Base-by-base conservation (phyloP, 2,888 invertebrate genomes). In the Dioctria linearis region DNA sequence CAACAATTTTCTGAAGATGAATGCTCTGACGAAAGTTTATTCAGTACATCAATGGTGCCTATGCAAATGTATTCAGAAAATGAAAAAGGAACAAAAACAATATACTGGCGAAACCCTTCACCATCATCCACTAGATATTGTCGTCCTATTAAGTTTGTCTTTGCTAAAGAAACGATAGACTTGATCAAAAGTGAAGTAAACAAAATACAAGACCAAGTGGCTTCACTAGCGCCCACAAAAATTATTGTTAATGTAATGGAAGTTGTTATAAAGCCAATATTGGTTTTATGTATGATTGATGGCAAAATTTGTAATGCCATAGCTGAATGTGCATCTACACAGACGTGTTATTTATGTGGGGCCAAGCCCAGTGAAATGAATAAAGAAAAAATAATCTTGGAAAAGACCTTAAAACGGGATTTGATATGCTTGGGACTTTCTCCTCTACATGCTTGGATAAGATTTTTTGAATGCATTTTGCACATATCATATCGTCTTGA, bases 101-200 rank as follows among this genome's bases (percentile, higher is more conserved):
- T 43, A 5, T 42, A 42, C 42, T 66, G 66, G 66, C 4, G 43
- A 66, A 66, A 66, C 43, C 43, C n/a, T 37, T 13, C 66, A 43
- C n/a, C 43, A 5, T 66, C 66, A n/a, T 66, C 66, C 5, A 66
- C 43, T 3, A 66, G 13, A 46, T 43, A 66, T 46, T 66, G 66
- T 66, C 66, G 66, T 13, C 66, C 66, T 13, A 66, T 66, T n/a
- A 66, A 46, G 46, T 66, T 66, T 13, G n/a, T 43, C 8, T 66
- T 66, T 43, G 66, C 66, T 3, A 66, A 66, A 43, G 43, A 66
- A 43, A 37, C 66, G 5, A n/a, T 46, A 6, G 37, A 43, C 4
- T 8, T 66, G 4, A 66, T 66, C 9, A 46, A n/a, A 13, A 43
- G 43, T 4, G 66, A 66, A 43, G 66, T 66, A 13, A 42, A 37